Percentiles rank a stretch among this genome's conserved stretches.
Evolutionary conservation across 2,797 vertebrate species (phyloP).

Genomic region (Rhinichthys osculus): DNA sequence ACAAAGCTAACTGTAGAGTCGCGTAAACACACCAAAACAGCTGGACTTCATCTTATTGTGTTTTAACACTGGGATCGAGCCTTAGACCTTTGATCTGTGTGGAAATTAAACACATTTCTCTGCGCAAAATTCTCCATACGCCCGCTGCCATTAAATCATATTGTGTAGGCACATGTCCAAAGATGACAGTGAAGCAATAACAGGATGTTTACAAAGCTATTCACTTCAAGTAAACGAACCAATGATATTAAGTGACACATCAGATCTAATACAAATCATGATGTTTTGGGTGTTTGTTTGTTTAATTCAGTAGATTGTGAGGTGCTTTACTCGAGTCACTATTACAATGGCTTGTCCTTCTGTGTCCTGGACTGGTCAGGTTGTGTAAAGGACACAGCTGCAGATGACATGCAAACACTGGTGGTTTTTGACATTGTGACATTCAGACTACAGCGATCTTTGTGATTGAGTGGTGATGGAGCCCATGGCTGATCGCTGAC

Average conservation of each 20-base stretch:
- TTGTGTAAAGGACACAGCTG: conserved; percentile 67
- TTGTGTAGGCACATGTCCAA: conserved; percentile 55
- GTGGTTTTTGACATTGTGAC: conserved; percentile 73
- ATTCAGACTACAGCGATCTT: not conserved
- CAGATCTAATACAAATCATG: not conserved
- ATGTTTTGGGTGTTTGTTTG: not conserved
- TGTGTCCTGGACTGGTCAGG: conserved; percentile 34
- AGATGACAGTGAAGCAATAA: conserved; percentile 70
- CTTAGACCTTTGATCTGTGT: not conserved
- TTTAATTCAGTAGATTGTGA: not conserved
- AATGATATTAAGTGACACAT: conserved; percentile 41
- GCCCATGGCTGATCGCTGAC: no score
- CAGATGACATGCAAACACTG: conserved; percentile 70
- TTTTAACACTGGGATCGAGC: not conserved
- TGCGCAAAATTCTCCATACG: not conserved
- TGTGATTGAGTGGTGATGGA: no score
- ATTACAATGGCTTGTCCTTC: not conserved
- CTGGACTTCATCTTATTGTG: conserved; percentile 32
- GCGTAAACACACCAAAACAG: conserved; percentile 28
- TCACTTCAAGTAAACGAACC: conserved; percentile 54
- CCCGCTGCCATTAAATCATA: not conserved
- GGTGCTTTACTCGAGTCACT: not conserved
- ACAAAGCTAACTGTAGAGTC: conserved; percentile 37
- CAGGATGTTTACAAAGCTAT: conserved; percentile 78
- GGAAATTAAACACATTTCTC: not conserved